Conservation (phyloP, 2,888 invertebrate genomes). For the Heliconius ismenius region DNA sequence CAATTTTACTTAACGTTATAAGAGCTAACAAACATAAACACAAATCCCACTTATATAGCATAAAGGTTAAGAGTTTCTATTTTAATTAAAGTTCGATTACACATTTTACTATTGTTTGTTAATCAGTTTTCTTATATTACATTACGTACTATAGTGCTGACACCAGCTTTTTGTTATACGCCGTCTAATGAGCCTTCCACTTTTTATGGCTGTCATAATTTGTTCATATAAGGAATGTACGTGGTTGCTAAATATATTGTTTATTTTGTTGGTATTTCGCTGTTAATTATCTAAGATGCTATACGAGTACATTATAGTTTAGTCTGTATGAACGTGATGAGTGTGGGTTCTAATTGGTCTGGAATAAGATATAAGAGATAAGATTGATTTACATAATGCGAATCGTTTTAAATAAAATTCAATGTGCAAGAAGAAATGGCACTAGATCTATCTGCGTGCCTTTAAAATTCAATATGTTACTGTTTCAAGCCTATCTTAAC, state of each 20-base stretch:
- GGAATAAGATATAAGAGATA: no score
- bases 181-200: conserved; percentile 44
- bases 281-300: not conserved
- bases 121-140: conserved; percentile 24
- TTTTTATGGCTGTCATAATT: conserved; percentile 37
- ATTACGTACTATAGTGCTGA: conserved; percentile 4
- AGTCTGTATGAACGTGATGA: not conserved
- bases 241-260: conserved; percentile 18
- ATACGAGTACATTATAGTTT: not conserved
- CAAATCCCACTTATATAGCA: not conserved
- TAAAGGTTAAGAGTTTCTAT: conserved; percentile 7
- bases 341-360: not conserved
- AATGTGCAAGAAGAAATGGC: no score
- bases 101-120: conserved; percentile 17
- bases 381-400: no score
- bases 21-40: not conserved
- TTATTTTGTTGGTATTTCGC: not conserved
- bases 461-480: no score
- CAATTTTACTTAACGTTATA: not conserved
- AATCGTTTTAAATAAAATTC: no score
- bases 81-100: conserved; percentile 8
- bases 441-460: no score
- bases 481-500: not conserved
- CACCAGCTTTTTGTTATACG: conserved; percentile 38
- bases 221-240: conserved; percentile 27